Base-by-base conservation (phyloP, 2,797 vertebrate species). In the Pithecia hirsuta region DNA sequence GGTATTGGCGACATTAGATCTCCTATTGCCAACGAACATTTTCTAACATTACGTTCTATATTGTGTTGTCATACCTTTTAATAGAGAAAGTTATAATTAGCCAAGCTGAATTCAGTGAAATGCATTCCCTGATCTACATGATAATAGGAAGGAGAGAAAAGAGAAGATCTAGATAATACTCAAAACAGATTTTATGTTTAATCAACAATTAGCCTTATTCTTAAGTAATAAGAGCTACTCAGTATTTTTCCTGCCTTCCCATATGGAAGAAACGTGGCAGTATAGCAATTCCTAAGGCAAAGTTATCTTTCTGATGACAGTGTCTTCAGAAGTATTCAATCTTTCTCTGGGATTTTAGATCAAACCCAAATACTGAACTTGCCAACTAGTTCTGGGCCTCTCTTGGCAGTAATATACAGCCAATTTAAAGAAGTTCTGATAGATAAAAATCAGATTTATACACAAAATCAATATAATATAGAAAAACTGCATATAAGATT, bases 41-140 rank as follows among this genome's bases (percentile, higher is more conserved):
- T 95, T 94, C 36, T 83, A 96, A 57, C 8, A 33, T 83, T 48
- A n/a, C 4, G 75, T 93, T 44, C 55, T 72, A 20, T 39, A 48
- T 33, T 95, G 33, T 76, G 19, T 61, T 57, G 19, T 4, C 17
- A 57, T 90, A 91, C 2, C 4, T 74, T 88, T 57, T 39, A 91
- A 36, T 41, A 81, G 24, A 85, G 33, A 81, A 76, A 50, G 10
- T 26, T 82, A 39, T 22, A 79, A 75, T 75, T 59, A 48, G 44
- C 2, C 57, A 36, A 94, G 74, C 4, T 74, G 36, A 81, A 3
- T 24, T 81, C 59, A 48, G 14, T 72, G n/a, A 89, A 64, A 94
- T 93, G 48, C 7, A 85, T 4, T 4, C 13, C 7, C 2, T 41
- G 2, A 85, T 74, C 20, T 70, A 48, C 2, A 19, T 48, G 86